These are phyloP conservation scores for Zootermopsis nevadensis DNA, from an alignment of 2,888 invertebrate genomes.

Conservation along the genomic window DNA sequence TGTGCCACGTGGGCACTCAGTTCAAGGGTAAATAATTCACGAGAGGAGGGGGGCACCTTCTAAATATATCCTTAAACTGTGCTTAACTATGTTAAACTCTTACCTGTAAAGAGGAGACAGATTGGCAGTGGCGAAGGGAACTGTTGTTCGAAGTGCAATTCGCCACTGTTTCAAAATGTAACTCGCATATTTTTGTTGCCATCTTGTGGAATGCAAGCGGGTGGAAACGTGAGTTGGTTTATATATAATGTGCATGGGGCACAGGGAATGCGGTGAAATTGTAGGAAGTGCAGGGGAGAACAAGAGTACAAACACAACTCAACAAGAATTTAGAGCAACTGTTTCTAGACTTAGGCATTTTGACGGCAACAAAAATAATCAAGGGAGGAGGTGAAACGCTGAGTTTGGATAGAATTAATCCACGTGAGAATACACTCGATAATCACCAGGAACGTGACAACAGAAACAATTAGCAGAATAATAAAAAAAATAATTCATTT, in stretches of 20 bases:
- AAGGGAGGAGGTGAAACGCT: too few species aligned
- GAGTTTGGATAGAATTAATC: too few species aligned
- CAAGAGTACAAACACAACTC: neutral
- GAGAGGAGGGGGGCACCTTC: neutral
- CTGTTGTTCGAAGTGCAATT: neutral
- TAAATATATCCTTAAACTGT: slow-evolving; percentile 29
- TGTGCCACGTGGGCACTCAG: slow-evolving; percentile 15
- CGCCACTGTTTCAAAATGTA: neutral
- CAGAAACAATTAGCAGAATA: too few species aligned
- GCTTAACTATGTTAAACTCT: neutral
- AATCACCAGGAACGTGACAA: too few species aligned
- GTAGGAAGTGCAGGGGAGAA: neutral
- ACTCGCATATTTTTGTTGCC: too few species aligned
- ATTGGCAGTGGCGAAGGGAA: neutral
- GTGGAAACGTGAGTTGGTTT: neutral
- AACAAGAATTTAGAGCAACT: neutral
- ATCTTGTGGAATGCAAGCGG: too few species aligned
- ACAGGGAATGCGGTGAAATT: neutral
- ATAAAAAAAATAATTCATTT: too few species aligned
- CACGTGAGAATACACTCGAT: too few species aligned
- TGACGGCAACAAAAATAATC: neutral
- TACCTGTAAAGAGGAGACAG: neutral
- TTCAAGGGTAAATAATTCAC: slow-evolving; percentile 25
- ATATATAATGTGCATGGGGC: neutral
- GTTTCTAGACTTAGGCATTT: neutral